Evolutionary conservation across 2,113 vertebrate species (phyloP).

Genomic region (Lethenteron camtschaticum): DNA sequence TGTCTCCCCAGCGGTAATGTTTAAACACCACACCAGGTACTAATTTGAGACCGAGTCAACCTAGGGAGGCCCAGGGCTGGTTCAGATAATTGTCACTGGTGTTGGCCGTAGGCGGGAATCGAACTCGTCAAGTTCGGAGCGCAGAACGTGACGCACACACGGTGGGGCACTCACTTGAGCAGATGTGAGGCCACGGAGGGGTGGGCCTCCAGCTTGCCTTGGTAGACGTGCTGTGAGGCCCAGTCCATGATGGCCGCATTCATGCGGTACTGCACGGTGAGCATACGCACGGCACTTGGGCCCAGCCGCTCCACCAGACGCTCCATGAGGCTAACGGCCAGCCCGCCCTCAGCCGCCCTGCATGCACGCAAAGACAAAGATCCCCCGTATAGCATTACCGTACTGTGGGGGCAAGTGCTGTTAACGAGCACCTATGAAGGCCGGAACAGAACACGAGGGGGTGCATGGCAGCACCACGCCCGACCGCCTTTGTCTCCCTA

Average conservation of each 20-base stretch:
- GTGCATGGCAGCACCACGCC: no score
- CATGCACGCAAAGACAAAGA: accelerated
- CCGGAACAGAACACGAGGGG: background rate
- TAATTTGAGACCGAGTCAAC: no score
- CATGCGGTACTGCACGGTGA: conserved; percentile 86
- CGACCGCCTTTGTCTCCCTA: no score
- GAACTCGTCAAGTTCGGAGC: no score
- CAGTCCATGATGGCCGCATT: conserved; percentile 55
- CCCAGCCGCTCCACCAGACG: conserved; percentile 32
- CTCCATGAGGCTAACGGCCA: conserved; percentile 71
- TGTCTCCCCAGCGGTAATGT: no score
- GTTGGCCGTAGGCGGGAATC: no score
- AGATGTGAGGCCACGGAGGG: conserved; percentile 44
- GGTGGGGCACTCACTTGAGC: conserved; percentile 36
- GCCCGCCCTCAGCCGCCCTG: conserved; percentile 51
- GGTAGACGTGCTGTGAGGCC: conserved; percentile 65
- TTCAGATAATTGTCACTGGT: no score
- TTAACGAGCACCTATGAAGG: background rate
- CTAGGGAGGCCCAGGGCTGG: no score
- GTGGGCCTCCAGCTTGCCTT: conserved; percentile 43
- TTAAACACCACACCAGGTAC: no score
- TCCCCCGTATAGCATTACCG: no score
- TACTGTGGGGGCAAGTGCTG: no score
- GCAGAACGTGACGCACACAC: no score
- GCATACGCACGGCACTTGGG: conserved; percentile 28